A percentile compares a stretch with the other conserved stretches of the same genome.
These are phyloP conservation scores for Hypsopygia costalis DNA, from an alignment of 2,888 invertebrate genomes.

Conservation along the genomic window DNA sequence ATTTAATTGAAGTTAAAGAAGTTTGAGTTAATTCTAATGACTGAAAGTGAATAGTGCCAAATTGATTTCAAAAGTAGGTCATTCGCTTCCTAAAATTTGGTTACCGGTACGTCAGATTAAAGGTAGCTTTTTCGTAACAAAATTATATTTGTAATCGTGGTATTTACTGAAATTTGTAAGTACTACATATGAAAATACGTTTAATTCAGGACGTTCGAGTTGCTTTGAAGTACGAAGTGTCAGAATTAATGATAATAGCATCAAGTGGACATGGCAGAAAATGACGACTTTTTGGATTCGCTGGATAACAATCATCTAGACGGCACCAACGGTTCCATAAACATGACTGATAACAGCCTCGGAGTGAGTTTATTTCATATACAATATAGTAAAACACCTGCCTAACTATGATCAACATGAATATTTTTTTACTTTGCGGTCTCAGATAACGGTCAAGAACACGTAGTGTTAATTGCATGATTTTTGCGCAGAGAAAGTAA, in stretches of 20 bases:
- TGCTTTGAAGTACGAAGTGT: constrained; percentile 31
- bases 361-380: constrained; percentile 62
- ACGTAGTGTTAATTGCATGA: too few species aligned
- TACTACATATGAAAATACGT: constrained; percentile 10
- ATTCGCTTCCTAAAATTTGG: constrained; percentile 56
- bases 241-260: constrained; percentile 44
- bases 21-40: constrained; percentile 30
- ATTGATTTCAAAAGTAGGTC: constrained; percentile 63
- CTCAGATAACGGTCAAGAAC: too few species aligned
- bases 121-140: constrained; percentile 24
- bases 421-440: too few species aligned
- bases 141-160: constrained; percentile 18
- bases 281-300: constrained; percentile 75
- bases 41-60: constrained; percentile 29
- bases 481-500: too few species aligned
- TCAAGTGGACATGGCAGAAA: constrained; percentile 69
- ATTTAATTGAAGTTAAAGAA: constrained; percentile 36
- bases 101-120: constrained; percentile 69
- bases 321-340: constrained; percentile 82
- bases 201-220: constrained; percentile 37
- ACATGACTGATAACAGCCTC: constrained; percentile 73
- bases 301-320: constrained; percentile 79
- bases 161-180: neutral
- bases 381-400: too few species aligned
- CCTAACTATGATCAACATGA: too few species aligned